Evolutionary conservation across 2,888 invertebrate genomes (phyloP).

Genomic region (Pheosia gnoma): DNA sequence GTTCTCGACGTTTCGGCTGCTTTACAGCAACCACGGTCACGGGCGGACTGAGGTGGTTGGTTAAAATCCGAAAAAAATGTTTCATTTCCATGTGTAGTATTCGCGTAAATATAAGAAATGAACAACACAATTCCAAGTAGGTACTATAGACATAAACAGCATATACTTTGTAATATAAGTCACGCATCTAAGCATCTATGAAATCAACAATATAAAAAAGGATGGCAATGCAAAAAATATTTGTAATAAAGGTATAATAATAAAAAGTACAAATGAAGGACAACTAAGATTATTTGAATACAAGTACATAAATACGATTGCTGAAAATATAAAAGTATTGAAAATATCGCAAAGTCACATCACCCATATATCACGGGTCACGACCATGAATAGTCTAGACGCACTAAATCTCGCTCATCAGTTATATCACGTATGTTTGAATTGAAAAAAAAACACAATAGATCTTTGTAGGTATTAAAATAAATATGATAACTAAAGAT

Average conservation of each 20-base stretch:
- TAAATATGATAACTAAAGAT: neutral
- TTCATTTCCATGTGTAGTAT: too few species aligned
- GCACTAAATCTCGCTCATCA: slow-evolving; percentile 30
- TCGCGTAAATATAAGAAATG: too few species aligned
- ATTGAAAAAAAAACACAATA: neutral
- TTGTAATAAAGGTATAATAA: neutral
- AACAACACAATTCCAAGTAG: too few species aligned
- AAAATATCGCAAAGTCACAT: slow-evolving; percentile 16
- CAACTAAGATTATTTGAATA: neutral
- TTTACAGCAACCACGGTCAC: too few species aligned
- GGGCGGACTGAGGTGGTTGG: too few species aligned
- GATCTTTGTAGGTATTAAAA: neutral
- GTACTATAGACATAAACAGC: too few species aligned
- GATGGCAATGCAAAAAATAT: too few species aligned
- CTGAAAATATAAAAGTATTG: slow-evolving; percentile 12
- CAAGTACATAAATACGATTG: neutral
- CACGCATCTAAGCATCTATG: too few species aligned
- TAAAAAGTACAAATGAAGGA: neutral
- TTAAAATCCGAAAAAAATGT: too few species aligned
- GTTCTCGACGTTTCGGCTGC: too few species aligned
- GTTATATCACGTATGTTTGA: slow-evolving; percentile 17
- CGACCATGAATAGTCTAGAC: slow-evolving; percentile 33
- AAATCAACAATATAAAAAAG: too few species aligned
- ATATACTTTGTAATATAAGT: too few species aligned
- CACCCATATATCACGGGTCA: slow-evolving; percentile 24